Base-by-base conservation (phyloP, 2,888 invertebrate species). In the Ormia ochracea region DNA sequence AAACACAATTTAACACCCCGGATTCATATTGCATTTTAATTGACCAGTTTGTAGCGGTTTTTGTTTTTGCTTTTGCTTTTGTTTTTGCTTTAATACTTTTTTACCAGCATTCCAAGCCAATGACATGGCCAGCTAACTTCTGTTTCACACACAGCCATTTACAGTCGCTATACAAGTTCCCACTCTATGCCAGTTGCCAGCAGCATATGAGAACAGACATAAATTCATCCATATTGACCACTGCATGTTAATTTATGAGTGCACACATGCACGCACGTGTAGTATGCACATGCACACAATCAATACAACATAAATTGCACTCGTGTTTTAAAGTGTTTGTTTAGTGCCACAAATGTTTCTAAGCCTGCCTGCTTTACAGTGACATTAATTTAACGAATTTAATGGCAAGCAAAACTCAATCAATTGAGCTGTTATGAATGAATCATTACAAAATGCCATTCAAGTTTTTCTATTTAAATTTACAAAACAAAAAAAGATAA, bases 361-460 rank as follows among this genome's bases (percentile, higher is more conserved):
- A 7, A 36, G 36, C 38, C n/a, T 36, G 36, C n/a, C n/a, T 68
- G 38, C 45, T 69, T 72, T 23, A 21, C 28, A 69, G 41, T 76
- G 76, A 63, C 74, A 56, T 68, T 69, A 56, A 69, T 12, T 70
- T 69, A 69, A 61, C 70, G 69, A 69, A 70, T 59, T 69, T 63
- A 63, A 76, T 70, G 54, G 76, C 69, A 48, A 76, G 17, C 23
- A 41, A 52, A 63, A 72, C 72, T 61, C 52, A 54, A 70, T 70
- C 70, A 77, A 79, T 79, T 79, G 65, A 79, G 52, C 59, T 68
- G 69, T 79, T 70, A 74, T 74, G 78, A 78, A 78, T 78, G 65
- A 74, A 74, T 74, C 74, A 74, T 59, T 58, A 50, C 41, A 66
- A 65, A 73, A 73, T 45, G 17, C 52, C 56, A 65, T 56, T 56